These are phyloP conservation scores for Capra hircus DNA, from an alignment of 2,113 vertebrate species.

Conservation along the genomic window DNA sequence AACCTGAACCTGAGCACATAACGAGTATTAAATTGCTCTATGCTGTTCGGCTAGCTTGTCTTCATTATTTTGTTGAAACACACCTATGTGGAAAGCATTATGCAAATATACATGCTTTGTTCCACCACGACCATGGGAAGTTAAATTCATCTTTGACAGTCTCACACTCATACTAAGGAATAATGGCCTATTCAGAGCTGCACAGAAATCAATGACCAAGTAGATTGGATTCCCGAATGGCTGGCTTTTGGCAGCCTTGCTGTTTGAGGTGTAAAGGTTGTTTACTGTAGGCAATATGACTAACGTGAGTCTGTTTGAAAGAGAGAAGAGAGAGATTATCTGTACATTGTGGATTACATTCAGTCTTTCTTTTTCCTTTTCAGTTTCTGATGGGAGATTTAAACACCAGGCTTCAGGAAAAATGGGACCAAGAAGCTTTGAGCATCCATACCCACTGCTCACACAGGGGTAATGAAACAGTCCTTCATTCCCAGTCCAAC, in stretches of 20 bases:
- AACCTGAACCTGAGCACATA: background rate
- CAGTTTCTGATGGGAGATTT: background rate
- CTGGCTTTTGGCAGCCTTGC: background rate
- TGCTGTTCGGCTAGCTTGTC: background rate
- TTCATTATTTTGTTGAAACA: conserved; percentile 35
- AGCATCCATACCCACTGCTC: background rate
- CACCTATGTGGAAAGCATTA: background rate
- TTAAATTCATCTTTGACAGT: background rate
- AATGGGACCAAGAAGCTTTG: background rate
- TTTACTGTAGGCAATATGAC: background rate
- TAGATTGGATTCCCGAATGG: background rate
- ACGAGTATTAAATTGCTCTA: background rate
- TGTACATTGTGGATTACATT: background rate
- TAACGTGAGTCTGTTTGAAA: background rate
- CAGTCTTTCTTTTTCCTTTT: background rate
- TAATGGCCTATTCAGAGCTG: background rate
- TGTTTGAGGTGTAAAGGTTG: background rate
- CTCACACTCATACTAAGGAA: background rate
- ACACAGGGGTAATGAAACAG: background rate
- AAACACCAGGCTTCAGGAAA: background rate
- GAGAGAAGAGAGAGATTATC: background rate
- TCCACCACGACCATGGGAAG: background rate
- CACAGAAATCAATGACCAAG: background rate
- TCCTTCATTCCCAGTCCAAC: background rate
- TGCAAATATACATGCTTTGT: background rate